Percentiles rank a stretch among this genome's conserved stretches.
These are phyloP conservation scores for Plectrocnemia conspersa DNA, from an alignment of 1,140 invertebrate species.

Conservation along the genomic window DNA sequence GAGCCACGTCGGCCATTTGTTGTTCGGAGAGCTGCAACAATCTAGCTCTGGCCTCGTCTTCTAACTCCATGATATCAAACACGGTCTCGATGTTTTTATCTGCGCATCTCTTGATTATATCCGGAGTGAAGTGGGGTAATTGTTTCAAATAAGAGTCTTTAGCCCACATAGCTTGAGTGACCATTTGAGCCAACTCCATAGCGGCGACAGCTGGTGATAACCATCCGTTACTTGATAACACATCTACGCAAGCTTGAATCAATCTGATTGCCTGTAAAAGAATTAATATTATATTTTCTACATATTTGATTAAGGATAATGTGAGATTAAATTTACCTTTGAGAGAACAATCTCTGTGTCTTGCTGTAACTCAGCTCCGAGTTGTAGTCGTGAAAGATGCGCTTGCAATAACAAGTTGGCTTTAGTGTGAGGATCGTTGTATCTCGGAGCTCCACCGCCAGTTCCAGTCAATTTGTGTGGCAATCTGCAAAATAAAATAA, in stretches of 20 bases:
- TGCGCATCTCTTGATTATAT: slow-evolving; percentile 86
- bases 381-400: slow-evolving; percentile 88
- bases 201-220: slow-evolving; percentile 94
- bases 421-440: slow-evolving; percentile 96
- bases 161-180: slow-evolving; percentile 99
- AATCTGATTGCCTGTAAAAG: slow-evolving; percentile 66
- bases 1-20: slow-evolving; percentile 95
- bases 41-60: slow-evolving; percentile 86
- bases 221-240: slow-evolving; percentile 97
- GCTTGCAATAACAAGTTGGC: slow-evolving; percentile 94
- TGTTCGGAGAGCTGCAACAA: slow-evolving; percentile 77
- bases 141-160: slow-evolving; percentile 98
- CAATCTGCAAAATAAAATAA: slow-evolving; percentile 37
- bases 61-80: slow-evolving; percentile 98
- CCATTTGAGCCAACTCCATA: slow-evolving; percentile 99
- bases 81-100: slow-evolving; percentile 93
- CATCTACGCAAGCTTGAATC: slow-evolving; percentile 98
- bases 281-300: background rate
- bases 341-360: slow-evolving; percentile 90
- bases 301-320: background rate
- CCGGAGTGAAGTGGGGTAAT: slow-evolving; percentile 88
- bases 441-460: slow-evolving; percentile 53
- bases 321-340: slow-evolving; percentile 59
- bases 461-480: slow-evolving; percentile 45
- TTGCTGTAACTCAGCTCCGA: slow-evolving; percentile 93